phyloP scores from a whole-genome alignment of 2,888 invertebrate species.

The Eupithecia dodoneata region DNA sequence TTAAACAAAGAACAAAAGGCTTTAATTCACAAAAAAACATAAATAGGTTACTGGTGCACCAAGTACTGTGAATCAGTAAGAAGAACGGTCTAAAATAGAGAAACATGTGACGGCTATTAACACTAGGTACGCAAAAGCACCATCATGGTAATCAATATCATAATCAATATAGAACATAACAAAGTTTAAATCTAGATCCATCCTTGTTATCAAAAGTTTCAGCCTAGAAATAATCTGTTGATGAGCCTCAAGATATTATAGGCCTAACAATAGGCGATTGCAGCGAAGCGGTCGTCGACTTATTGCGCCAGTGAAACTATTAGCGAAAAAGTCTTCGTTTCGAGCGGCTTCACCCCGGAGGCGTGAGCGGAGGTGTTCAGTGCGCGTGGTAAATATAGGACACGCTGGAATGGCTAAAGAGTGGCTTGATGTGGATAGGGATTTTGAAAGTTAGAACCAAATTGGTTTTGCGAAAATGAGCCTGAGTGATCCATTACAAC shows the following conservation, averaged over 20 bases:
- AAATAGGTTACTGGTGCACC: neutral
- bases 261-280: conserved; percentile 11
- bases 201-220: neutral
- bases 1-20: neutral
- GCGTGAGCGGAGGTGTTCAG: conserved; percentile 41
- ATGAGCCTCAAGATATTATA: conserved; percentile 16
- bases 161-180: neutral
- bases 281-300: conserved; percentile 40
- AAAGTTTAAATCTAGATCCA: neutral
- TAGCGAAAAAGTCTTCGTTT: conserved; percentile 52
- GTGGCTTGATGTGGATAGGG: conserved; percentile 5
- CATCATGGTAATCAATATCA: neutral
- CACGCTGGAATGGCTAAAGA: conserved; percentile 19
- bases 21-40: neutral
- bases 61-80: neutral
- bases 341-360: conserved; percentile 40
- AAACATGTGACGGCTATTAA: neutral
- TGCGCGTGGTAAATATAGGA: conserved; percentile 32
- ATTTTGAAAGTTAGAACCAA: neutral
- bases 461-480: neutral
- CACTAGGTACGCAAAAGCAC: neutral
- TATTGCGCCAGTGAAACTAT: conserved; percentile 58
- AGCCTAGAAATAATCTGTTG: conserved; percentile 10
- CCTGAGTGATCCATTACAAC: neutral
- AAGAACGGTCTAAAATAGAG: neutral